Percentiles rank a stretch among this genome's conserved stretches.
Conservation (phyloP, 2,113 vertebrate genomes). For the Oostethus manadensis region DNA sequence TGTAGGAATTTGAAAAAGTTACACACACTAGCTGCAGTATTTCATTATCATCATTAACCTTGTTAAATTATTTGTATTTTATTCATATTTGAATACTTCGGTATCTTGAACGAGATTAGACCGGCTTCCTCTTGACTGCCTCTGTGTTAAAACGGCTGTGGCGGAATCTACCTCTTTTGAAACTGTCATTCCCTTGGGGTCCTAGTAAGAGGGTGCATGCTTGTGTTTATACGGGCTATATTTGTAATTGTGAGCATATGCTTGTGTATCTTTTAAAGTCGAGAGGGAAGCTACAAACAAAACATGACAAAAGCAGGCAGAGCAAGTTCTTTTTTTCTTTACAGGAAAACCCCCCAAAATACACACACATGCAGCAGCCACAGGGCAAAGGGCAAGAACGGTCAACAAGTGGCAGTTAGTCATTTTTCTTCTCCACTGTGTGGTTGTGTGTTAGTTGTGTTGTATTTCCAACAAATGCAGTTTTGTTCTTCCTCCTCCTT, state of each 20-base stretch:
- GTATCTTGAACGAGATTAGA: background rate
- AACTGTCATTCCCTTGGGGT: constrained; percentile 22
- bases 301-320: background rate
- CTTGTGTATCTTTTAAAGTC: background rate
- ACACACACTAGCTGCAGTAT: too few relatives aligned
- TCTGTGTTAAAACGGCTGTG: constrained; percentile 35
- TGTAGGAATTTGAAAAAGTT: too few relatives aligned
- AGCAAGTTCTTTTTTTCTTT: background rate
- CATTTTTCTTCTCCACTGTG: constrained; percentile 25
- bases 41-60: too few relatives aligned
- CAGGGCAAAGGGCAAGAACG: constrained; percentile 28
- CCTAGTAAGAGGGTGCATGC: background rate
- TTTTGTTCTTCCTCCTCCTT: constrained; percentile 32
- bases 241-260: background rate
- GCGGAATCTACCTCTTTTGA: constrained; percentile 30
- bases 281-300: constrained; percentile 1
- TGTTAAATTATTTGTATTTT: too few relatives aligned
- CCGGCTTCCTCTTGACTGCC: constrained; percentile 8
- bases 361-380: constrained; percentile 13
- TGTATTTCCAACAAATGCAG: constrained; percentile 20
- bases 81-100: too few relatives aligned
- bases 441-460: constrained; percentile 23
- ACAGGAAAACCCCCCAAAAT: background rate
- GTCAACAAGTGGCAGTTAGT: constrained; percentile 44
- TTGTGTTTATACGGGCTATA: background rate